These are phyloP conservation scores for Camelus bactrianus DNA, from an alignment of 2,113 vertebrate species.

Conservation along the genomic window DNA sequence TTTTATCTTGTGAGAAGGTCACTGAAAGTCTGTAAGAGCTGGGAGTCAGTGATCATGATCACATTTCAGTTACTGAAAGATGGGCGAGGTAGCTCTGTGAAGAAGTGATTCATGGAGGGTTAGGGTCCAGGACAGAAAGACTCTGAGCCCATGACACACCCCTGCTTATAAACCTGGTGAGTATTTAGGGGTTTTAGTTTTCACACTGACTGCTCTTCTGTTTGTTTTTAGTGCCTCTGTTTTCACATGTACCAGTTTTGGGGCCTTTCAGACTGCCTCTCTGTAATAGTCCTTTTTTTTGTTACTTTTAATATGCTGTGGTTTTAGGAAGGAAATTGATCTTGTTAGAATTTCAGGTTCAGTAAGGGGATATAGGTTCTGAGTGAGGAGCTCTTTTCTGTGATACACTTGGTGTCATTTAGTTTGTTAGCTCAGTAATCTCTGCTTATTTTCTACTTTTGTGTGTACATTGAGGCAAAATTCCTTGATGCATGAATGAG, in stretches of 20 bases:
- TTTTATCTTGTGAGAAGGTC: background rate
- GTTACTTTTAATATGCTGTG: background rate
- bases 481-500: background rate
- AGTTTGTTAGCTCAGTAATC: background rate
- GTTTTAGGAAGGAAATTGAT: constrained; percentile 32
- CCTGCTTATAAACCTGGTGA: background rate
- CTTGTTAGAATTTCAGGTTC: constrained; percentile 47
- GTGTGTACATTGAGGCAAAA: background rate
- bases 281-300: background rate
- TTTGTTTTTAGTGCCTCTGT: background rate
- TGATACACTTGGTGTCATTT: background rate
- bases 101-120: background rate
- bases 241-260: background rate
- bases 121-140: background rate
- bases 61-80: background rate
- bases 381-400: background rate
- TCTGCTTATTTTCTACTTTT: background rate
- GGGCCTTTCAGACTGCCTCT: background rate
- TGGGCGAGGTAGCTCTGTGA: background rate
- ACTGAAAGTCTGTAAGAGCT: background rate
- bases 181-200: background rate
- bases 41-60: background rate
- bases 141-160: background rate
- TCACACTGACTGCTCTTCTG: background rate
- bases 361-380: background rate